phyloP scores from a whole-genome alignment of 2,797 vertebrate genomes.

The Clarias platycephalus region DNA sequence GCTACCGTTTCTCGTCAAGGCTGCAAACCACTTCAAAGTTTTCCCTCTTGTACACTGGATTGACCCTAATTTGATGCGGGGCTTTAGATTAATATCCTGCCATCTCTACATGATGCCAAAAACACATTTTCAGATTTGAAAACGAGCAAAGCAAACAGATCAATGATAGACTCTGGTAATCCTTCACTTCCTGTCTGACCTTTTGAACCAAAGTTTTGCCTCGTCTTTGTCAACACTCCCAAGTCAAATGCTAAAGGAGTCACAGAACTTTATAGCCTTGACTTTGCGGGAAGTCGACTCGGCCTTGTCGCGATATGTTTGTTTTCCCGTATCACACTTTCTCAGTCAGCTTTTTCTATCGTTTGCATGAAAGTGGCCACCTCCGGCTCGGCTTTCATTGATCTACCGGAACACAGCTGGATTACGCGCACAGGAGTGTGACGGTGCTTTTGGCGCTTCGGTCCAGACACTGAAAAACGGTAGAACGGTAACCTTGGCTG shows the following conservation, averaged over 20 bases:
- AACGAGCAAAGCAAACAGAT: conserved; percentile 64
- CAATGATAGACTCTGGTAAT: conserved; percentile 63
- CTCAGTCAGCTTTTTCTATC: neutral
- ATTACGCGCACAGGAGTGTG: conserved; percentile 42
- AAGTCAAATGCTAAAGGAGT: conserved; percentile 21
- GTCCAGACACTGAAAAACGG: neutral
- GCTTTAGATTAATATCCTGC: conserved; percentile 62
- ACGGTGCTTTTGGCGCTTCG: neutral
- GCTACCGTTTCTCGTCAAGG: conserved; percentile 62
- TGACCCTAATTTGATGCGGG: conserved; percentile 61
- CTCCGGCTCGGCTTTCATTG: conserved; percentile 53
- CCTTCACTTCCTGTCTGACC: conserved; percentile 61
- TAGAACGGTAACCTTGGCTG: no score
- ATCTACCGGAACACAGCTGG: conserved; percentile 59
- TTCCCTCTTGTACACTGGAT: conserved; percentile 61
- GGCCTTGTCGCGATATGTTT: conserved; percentile 2
- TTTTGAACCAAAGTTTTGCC: conserved; percentile 58
- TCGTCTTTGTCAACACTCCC: conserved; percentile 21
- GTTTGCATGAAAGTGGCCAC: conserved; percentile 5
- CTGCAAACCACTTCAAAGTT: conserved; percentile 57
- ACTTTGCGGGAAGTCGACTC: conserved; percentile 14
- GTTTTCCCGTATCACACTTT: neutral
- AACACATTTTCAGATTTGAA: conserved; percentile 48
- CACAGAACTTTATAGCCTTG: conserved; percentile 21
- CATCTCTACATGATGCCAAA: conserved; percentile 36